phyloP scores from a whole-genome alignment of 2,113 vertebrate genomes.

The Entomyzon cyanotis region DNA sequence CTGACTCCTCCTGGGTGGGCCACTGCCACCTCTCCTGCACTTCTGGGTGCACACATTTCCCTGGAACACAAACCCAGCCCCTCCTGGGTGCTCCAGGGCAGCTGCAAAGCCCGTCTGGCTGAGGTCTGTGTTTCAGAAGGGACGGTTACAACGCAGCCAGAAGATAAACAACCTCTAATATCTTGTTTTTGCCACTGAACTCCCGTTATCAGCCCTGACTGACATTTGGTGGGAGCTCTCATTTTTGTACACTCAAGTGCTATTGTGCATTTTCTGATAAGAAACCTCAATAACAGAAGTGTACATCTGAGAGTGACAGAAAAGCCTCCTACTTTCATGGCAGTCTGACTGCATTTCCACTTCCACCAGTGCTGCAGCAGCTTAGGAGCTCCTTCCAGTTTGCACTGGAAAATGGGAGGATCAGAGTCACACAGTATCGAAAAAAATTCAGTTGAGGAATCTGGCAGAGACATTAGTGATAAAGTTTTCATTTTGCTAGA shows the following conservation, averaged over 20 bases:
- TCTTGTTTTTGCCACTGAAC: slow-evolving; percentile 25
- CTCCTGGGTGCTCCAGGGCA: accelerated
- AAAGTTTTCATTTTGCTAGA: neutral
- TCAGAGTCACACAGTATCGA: neutral
- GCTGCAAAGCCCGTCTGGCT: neutral
- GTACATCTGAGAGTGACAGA: neutral
- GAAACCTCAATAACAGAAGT: slow-evolving; percentile 41
- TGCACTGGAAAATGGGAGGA: neutral
- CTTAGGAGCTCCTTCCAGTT: neutral
- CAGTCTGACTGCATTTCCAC: neutral
- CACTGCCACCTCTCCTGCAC: neutral
- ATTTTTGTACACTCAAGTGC: neutral
- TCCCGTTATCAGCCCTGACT: slow-evolving; percentile 44
- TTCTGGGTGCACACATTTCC: neutral
- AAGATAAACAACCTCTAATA: slow-evolving; percentile 41
- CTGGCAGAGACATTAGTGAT: neutral
- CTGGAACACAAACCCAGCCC: neutral
- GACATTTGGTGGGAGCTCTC: slow-evolving; percentile 37
- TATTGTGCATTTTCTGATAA: slow-evolving; percentile 55
- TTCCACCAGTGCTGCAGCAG: neutral
- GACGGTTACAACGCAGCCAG: neutral
- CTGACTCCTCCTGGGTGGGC: neutral
- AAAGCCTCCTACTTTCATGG: neutral
- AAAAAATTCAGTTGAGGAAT: neutral
- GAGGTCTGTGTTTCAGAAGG: neutral